phyloP scores from a whole-genome alignment of 2,113 vertebrate genomes.

The Tautogolabrus adspersus region DNA sequence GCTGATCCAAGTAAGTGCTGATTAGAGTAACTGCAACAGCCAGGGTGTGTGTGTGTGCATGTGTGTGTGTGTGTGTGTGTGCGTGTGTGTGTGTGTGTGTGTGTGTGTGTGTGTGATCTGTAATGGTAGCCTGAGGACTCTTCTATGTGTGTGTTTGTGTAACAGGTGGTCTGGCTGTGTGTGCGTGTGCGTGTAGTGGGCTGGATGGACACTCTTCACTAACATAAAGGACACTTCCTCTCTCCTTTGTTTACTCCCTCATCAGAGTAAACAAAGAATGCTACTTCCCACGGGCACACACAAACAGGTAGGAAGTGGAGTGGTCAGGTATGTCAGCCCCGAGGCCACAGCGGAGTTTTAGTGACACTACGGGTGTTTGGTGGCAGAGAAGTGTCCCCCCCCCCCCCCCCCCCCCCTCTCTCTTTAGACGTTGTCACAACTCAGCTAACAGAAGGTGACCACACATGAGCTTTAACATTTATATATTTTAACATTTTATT shows the following conservation, averaged over 20 bases:
- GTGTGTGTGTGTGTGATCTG: conserved; percentile 20
- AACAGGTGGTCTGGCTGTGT: conserved; percentile 45
- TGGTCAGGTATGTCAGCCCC: conserved; percentile 66
- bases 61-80: background rate
- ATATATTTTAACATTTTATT: background rate
- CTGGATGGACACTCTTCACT: conserved; percentile 56
- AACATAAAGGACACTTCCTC: conserved; percentile 73
- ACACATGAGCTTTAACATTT: background rate
- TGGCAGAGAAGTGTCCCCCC: background rate
- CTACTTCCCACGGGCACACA: conserved; percentile 37
- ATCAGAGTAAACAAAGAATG: conserved; percentile 64
- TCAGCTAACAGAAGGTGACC: background rate
- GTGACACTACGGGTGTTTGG: conserved; percentile 3
- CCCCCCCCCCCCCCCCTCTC: background rate
- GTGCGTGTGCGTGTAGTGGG: conserved; percentile 25
- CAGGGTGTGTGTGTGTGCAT: conserved; percentile 16
- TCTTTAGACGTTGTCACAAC: background rate
- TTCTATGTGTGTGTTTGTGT: conserved; percentile 34
- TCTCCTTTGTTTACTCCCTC: conserved; percentile 69
- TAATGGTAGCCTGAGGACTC: conserved; percentile 42
- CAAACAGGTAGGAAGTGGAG: conserved; percentile 40
- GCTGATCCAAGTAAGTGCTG: conserved; percentile 13
- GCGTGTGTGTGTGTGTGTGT: conserved; percentile 20
- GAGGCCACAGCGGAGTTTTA: conserved; percentile 33
- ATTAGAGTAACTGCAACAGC: conserved; percentile 35